These are phyloP conservation scores for Drosophila kokeensis DNA, from an alignment of 2,888 invertebrate genomes.

Conservation along the genomic window DNA sequence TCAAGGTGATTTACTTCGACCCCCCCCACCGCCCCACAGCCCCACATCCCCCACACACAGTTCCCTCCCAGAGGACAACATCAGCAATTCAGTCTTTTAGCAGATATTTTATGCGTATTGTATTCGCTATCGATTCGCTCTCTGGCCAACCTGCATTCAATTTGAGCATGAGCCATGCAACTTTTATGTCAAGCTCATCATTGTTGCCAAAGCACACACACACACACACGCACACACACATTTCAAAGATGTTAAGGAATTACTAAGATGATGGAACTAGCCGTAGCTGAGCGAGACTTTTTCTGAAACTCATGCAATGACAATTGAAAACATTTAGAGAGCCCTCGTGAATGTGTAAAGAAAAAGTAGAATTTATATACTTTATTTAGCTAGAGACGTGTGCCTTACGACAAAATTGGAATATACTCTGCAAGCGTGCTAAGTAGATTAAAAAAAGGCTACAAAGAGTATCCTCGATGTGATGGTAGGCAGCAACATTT, in stretches of 20 bases:
- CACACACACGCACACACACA: not conserved
- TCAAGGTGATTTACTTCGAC: conserved; percentile 18
- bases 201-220: not conserved
- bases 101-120: conserved; percentile 48
- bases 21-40: not conserved
- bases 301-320: conserved; percentile 3
- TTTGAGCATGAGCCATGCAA: conserved; percentile 45
- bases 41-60: no score
- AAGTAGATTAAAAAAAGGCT: not conserved
- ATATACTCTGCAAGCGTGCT: not conserved
- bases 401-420: not conserved
- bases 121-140: conserved; percentile 50
- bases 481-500: not conserved
- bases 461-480: not conserved
- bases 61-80: not conserved
- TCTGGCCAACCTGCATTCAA: conserved; percentile 35
- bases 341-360: not conserved
- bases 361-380: not conserved
- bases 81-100: conserved; percentile 20
- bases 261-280: not conserved
- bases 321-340: conserved; percentile 10
- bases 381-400: not conserved
- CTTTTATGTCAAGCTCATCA: conserved; percentile 36
- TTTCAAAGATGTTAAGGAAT: not conserved
- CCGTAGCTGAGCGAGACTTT: not conserved